Base-by-base conservation (phyloP, 1,140 invertebrate species). In the Bilobella aurantiaca region DNA sequence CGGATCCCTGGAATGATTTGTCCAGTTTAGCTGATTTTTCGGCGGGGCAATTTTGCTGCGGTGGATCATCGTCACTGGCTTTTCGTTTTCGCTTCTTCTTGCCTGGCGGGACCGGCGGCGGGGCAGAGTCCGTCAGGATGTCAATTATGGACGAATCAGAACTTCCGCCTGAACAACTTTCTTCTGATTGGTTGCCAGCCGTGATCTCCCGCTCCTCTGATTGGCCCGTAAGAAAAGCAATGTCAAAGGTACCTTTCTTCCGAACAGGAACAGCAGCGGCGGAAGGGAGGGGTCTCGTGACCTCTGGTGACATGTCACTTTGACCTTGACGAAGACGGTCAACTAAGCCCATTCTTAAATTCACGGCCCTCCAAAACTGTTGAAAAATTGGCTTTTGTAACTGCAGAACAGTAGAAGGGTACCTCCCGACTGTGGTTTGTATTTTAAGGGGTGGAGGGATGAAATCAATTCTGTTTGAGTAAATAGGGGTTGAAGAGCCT, bases 161-260 rank as follows among this genome's bases (percentile, higher is more conserved):
- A 37, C 30, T 61, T n/a, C 2, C 8, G 2, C 28, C 32, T 5
- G 28, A 32, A n/a, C n/a, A 18, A 37, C 32, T 61, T 23, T 12
- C 12, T 53, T 53, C 49, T 12, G 49, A 53, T 12, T 12, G 49
- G 49, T 12, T 53, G 23, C 34, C 49, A 21, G 8, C 27, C 27
- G 21, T 61, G 14, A 3, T n/a, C 29, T 64, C 59, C 31, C 46
- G 32, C 8, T 31, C 37, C 5, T 70, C 67, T 49, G 27, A 60
- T 62, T 73, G 71, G 8, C 71, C 71, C 0, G 71, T 73, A 0
- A 73, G 63, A 46, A 73, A 73, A 0, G 71, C 71, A 57, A 73
- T 73, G 64, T 73, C 71, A 67, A 73, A 73, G 1, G 68, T 49
- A 31, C 69, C 69, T 57, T 73, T 73, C 42, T 73, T 73, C 37